Evolutionary conservation across 92 coral and sea anemone species (phyloP).

Genomic region (Palythoa caribaeorum): DNA sequence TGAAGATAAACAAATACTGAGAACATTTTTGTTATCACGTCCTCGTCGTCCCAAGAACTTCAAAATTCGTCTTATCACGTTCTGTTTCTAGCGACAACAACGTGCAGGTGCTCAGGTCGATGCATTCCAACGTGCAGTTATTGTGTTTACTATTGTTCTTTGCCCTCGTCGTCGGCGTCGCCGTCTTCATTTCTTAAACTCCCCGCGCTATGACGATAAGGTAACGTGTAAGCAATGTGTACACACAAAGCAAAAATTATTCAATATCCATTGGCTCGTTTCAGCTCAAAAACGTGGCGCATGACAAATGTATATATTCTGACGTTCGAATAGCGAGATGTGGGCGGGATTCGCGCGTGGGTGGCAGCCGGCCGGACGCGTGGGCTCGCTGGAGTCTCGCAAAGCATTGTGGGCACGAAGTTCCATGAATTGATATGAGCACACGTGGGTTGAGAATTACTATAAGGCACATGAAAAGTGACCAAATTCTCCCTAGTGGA

Average conservation of each 20-base stretch:
- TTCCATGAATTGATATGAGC: conserved; percentile 2
- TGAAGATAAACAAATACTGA: too few species aligned
- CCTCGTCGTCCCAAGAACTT: too few species aligned
- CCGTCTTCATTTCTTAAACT: too few species aligned
- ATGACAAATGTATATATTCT: conserved; percentile 14
- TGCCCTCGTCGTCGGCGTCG: too few species aligned
- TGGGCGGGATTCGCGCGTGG: conserved; percentile 47
- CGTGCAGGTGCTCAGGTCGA: too few species aligned
- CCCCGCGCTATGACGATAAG: conserved; percentile 31
- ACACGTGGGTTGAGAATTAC: conserved; percentile 50
- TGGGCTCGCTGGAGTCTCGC: conserved; percentile 32
- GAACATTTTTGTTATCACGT: too few species aligned
- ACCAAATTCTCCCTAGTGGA: conserved; percentile 24
- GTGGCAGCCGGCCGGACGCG: conserved; percentile 56
- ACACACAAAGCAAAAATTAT: neutral
- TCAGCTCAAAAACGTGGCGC: conserved; percentile 44
- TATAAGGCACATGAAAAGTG: conserved; percentile 44
- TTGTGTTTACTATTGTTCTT: too few species aligned
- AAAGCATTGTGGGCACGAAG: conserved; percentile 1
- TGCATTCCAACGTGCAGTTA: too few species aligned
- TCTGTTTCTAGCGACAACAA: too few species aligned
- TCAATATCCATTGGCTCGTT: neutral
- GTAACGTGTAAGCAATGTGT: conserved; percentile 37
- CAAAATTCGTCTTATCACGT: too few species aligned
- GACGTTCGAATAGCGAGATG: conserved; percentile 22